Percentiles rank a stretch among this genome's conserved stretches.
Evolutionary conservation across 2,888 invertebrate species (phyloP).

Genomic region (Dascillus cervinus): DNA sequence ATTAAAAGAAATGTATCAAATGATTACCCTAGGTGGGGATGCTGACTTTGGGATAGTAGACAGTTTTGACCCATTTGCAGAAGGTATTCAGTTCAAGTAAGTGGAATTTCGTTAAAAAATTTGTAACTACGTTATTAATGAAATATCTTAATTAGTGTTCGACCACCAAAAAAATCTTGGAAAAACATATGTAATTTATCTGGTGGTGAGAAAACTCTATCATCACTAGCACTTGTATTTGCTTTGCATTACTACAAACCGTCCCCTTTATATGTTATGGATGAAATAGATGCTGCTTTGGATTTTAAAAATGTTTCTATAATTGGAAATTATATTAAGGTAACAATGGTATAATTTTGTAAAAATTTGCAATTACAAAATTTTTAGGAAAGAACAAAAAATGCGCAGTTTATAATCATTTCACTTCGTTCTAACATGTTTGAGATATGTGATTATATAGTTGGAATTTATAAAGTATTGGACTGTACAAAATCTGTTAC

Average conservation of each 20-base stretch:
- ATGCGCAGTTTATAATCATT: slow-evolving; percentile 97
- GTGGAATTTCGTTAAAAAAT: slow-evolving; percentile 6
- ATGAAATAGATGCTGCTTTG: slow-evolving; percentile 96
- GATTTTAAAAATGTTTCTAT: slow-evolving; percentile 99
- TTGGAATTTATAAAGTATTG: slow-evolving; percentile 92
- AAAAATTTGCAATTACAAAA: slow-evolving; percentile 1
- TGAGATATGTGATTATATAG: slow-evolving; percentile 82
- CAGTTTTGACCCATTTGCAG: slow-evolving; percentile 90
- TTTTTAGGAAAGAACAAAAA: slow-evolving; percentile 79
- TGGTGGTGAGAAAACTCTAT: slow-evolving; percentile 97
- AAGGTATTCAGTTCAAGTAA: slow-evolving; percentile 88
- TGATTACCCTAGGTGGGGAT: slow-evolving; percentile 96
- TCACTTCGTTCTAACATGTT: slow-evolving; percentile 97
- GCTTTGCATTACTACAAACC: slow-evolving; percentile 98
- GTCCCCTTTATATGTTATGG: slow-evolving; percentile 97
- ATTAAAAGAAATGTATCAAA: slow-evolving; percentile 95
- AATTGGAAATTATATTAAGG: slow-evolving; percentile 94
- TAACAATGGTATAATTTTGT: slow-evolving; percentile 31
- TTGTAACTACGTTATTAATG: background rate
- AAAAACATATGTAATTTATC: slow-evolving; percentile 95
- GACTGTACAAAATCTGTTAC: slow-evolving; percentile 79
- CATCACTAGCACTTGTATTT: slow-evolving; percentile 92
- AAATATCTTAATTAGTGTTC: slow-evolving; percentile 59
- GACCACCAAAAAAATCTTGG: slow-evolving; percentile 98
- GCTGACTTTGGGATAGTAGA: slow-evolving; percentile 94